phyloP scores from a whole-genome alignment of 2,797 vertebrate genomes.

The Enteromius mattozi region DNA sequence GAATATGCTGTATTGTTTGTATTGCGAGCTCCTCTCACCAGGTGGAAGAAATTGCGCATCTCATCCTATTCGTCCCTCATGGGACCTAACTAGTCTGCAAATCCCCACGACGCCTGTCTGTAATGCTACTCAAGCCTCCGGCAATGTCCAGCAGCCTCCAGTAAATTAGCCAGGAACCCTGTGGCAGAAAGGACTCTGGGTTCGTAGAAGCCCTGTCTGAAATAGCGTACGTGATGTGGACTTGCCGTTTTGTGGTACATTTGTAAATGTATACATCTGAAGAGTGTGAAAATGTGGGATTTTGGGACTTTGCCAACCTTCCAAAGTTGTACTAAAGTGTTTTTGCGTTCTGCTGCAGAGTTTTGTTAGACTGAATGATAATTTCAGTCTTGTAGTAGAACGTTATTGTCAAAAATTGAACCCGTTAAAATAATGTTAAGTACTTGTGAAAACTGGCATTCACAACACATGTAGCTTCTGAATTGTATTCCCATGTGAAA shows the following conservation, averaged over 20 bases:
- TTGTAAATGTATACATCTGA: not conserved
- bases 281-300: not conserved
- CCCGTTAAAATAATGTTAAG: not conserved
- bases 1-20: slow-evolving; percentile 57
- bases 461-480: not conserved
- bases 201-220: slow-evolving; percentile 49
- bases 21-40: slow-evolving; percentile 56
- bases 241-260: not conserved
- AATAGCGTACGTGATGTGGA: slow-evolving; percentile 7
- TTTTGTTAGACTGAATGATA: not conserved
- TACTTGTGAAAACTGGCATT: not conserved
- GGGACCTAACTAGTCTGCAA: slow-evolving; percentile 66
- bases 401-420: not conserved
- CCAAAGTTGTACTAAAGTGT: not conserved
- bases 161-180: slow-evolving; percentile 72
- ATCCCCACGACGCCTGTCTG: slow-evolving; percentile 69
- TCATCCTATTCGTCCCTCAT: slow-evolving; percentile 46
- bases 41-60: slow-evolving; percentile 67
- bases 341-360: not conserved
- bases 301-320: not conserved
- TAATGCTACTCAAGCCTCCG: slow-evolving; percentile 72
- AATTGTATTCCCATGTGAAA: not conserved
- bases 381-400: not conserved
- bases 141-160: slow-evolving; percentile 69
- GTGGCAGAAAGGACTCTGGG: slow-evolving; percentile 55